Evolutionary conservation across 1,140 invertebrate species (phyloP).

Genomic region (Pseudomyrmex dendroicus): DNA sequence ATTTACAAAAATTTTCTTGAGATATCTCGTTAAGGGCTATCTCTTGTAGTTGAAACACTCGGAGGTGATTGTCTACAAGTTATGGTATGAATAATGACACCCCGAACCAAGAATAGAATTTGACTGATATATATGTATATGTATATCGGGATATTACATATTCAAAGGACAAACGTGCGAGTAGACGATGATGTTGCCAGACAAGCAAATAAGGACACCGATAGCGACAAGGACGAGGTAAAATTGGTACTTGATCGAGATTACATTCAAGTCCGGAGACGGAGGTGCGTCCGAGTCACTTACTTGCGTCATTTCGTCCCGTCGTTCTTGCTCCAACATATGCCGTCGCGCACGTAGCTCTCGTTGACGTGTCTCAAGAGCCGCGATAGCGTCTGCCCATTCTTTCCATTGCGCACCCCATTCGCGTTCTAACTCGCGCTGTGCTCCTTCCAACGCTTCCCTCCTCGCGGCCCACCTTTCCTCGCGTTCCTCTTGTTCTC

Average conservation of each 20-base stretch:
- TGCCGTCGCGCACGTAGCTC: slow-evolving; percentile 83
- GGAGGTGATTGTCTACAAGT: slow-evolving; percentile 27
- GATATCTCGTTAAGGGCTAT: background rate
- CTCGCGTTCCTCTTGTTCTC: slow-evolving; percentile 85
- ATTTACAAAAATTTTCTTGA: slow-evolving; percentile 42
- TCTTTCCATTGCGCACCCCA: slow-evolving; percentile 84
- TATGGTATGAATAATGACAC: slow-evolving; percentile 1
- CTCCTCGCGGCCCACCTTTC: slow-evolving; percentile 84
- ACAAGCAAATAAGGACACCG: slow-evolving; percentile 84
- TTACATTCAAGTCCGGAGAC: slow-evolving; percentile 81
- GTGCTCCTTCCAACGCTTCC: slow-evolving; percentile 84
- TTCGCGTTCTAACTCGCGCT: slow-evolving; percentile 85
- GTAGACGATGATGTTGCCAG: slow-evolving; percentile 85
- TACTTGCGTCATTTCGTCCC: slow-evolving; percentile 86
- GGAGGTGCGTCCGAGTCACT: slow-evolving; percentile 82
- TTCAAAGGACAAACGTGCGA: slow-evolving; percentile 84
- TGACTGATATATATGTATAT: background rate
- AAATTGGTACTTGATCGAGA: slow-evolving; percentile 83
- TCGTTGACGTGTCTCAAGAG: slow-evolving; percentile 82
- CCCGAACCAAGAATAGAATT: slow-evolving; percentile 4
- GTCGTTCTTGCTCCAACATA: slow-evolving; percentile 83
- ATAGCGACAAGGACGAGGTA: slow-evolving; percentile 83
- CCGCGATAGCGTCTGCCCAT: slow-evolving; percentile 83
- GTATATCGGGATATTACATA: slow-evolving; percentile 77
- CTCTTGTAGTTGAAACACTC: slow-evolving; percentile 3